Base-by-base conservation (phyloP, 1,140 invertebrate genomes). In the Calycopis cecrops region DNA sequence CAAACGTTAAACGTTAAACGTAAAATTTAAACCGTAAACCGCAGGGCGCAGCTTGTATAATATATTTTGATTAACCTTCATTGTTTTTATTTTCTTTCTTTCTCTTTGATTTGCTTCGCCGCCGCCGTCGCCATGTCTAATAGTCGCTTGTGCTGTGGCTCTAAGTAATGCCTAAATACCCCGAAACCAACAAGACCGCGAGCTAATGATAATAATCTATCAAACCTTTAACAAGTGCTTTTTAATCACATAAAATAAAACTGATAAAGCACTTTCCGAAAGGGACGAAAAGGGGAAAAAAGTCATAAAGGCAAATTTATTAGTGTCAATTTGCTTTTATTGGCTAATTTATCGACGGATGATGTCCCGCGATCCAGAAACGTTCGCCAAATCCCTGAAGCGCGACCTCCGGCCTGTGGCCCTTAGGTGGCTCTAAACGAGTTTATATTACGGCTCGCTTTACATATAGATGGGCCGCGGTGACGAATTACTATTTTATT, bases 311-410 rank as follows among this genome's bases (percentile, higher is more conserved):
- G 63, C 52, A 68, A 79, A 79, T 82, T 82, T 80, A 82, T 82
- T 80, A 73, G 67, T 62, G 75, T 73, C 79, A 79, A 84, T 84
- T 84, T 77, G 73, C 64, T 84, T 84, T 82, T 82, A 84, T 84
- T 79, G 73, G 73, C 71, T 80, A 84, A 84, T 84, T 82, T 73
- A 79, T 81, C 76, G 75, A 67, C 51, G 71, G 68, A 71, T 71
- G 68, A 75, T 79, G 61, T 57, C 55, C 44, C 40, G 54, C 59
- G 55, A 50, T 58, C 58, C 56, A 62, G 66, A 71, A 76, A 74
- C 69, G n/a, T n/a, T n/a, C n/a, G 71, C 75, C 63, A 70, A 78
- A 78, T 76, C 70, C 74, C 66, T 63, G 65, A 74, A 68, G 68
- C 69, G 61, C 21, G 21, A 49, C 48, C 37, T 53, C 38, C 62